Percentiles rank a stretch among this genome's conserved stretches.
phyloP scores from a whole-genome alignment of 2,888 invertebrate genomes.

The Aleiodes testaceus region DNA sequence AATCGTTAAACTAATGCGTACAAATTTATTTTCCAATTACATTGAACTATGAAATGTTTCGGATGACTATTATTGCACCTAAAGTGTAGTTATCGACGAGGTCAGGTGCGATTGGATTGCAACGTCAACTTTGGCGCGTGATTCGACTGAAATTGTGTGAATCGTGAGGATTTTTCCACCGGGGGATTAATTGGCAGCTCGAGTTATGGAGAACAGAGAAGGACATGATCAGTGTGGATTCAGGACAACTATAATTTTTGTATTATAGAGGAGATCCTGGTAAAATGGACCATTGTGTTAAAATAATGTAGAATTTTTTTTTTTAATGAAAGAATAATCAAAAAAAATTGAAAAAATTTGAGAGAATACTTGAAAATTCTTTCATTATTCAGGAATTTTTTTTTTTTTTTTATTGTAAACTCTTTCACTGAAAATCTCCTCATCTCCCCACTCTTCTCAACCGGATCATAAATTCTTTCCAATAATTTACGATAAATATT shows the following conservation, averaged over 20 bases:
- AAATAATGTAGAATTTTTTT: too few species aligned
- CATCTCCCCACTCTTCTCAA: too few species aligned
- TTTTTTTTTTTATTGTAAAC: too few species aligned
- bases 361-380: too few species aligned
- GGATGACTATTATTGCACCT: slow-evolving; percentile 19
- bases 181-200: slow-evolving; percentile 18
- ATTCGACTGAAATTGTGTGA: slow-evolving; percentile 1
- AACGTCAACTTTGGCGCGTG: slow-evolving; percentile 11
- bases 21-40: slow-evolving; percentile 22
- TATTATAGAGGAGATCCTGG: neutral
- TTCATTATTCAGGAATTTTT: too few species aligned
- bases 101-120: slow-evolving; percentile 32
- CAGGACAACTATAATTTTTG: neutral
- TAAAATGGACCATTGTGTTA: too few species aligned
- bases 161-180: neutral
- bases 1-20: neutral
- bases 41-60: neutral
- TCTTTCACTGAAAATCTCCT: too few species aligned
- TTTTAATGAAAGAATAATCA: too few species aligned
- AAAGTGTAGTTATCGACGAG: slow-evolving; percentile 4
- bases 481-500: too few species aligned
- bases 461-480: too few species aligned
- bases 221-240: neutral
- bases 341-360: too few species aligned
- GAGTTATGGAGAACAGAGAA: neutral